Conservation (phyloP, 2,797 vertebrate species). For the Apogon talboti region DNA sequence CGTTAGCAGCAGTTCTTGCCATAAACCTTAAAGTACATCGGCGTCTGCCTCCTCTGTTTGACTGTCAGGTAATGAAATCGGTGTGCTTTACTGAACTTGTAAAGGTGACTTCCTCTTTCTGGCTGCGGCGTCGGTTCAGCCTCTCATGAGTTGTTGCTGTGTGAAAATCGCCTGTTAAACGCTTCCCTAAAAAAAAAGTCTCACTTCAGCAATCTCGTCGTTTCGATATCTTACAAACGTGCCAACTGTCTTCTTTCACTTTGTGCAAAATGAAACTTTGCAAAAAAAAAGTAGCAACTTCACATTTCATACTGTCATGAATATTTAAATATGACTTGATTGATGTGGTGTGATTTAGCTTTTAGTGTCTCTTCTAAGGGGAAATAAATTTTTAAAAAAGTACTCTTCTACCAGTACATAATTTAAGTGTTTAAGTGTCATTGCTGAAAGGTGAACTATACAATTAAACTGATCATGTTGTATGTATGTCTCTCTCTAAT, state of each 20-base stretch:
- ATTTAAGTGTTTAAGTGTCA: neutral
- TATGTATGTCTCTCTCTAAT: neutral
- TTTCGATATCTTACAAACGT: slow-evolving; percentile 17
- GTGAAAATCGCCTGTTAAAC: neutral
- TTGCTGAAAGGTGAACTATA: neutral
- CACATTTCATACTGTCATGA: neutral
- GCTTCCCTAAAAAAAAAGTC: neutral
- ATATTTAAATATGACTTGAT: neutral
- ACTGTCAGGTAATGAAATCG: slow-evolving; percentile 43
- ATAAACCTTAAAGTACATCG: slow-evolving; percentile 50
- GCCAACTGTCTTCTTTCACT: slow-evolving; percentile 25
- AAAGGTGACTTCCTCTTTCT: slow-evolving; percentile 77
- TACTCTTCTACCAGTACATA: neutral
- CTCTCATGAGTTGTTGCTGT: slow-evolving; percentile 18
- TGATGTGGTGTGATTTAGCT: neutral
- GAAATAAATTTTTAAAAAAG: no score
- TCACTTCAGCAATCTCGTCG: neutral
- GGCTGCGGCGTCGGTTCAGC: slow-evolving; percentile 37
- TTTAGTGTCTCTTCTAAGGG: neutral
- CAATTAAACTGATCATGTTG: neutral
- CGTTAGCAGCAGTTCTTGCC: slow-evolving; percentile 56
- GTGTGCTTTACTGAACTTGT: slow-evolving; percentile 33
- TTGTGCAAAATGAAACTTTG: neutral
- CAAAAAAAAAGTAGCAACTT: neutral
- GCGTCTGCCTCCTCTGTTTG: slow-evolving; percentile 16